Evolutionary conservation across 2,888 invertebrate genomes (phyloP).

Genomic region (Elegia similella): DNA sequence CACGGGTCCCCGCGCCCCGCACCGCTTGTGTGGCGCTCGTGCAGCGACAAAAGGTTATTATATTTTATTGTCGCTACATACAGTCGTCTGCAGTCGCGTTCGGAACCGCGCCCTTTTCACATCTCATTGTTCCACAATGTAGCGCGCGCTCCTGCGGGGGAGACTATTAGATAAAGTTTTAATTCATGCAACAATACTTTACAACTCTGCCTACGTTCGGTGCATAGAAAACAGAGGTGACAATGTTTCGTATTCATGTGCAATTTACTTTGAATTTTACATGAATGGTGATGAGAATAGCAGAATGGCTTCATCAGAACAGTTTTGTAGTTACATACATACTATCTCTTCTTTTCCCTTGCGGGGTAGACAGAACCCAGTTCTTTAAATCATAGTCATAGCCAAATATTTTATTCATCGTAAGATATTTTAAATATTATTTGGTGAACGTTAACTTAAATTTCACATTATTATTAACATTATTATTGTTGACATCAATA

Average conservation of each 20-base stretch:
- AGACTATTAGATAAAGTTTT: slow-evolving; percentile 16
- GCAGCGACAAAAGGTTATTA: too few species aligned
- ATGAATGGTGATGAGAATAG: neutral
- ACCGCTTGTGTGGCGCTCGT: too few species aligned
- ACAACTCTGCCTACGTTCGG: slow-evolving; percentile 13
- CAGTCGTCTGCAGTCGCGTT: neutral
- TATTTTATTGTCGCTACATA: neutral
- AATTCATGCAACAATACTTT: slow-evolving; percentile 18
- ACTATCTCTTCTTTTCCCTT: too few species aligned
- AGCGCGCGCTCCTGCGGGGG: neutral
- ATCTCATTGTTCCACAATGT: slow-evolving; percentile 14
- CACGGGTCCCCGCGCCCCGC: too few species aligned
- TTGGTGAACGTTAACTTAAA: too few species aligned
- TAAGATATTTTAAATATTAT: too few species aligned
- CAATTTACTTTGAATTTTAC: neutral
- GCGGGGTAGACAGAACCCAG: too few species aligned
- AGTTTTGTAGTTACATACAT: too few species aligned
- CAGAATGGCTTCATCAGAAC: neutral
- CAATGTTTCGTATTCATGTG: slow-evolving; percentile 13
- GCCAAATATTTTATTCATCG: too few species aligned
- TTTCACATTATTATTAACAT: too few species aligned
- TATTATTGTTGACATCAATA: too few species aligned
- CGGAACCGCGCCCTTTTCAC: slow-evolving; percentile 3
- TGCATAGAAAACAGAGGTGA: slow-evolving; percentile 7
- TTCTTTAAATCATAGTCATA: too few species aligned